These are phyloP conservation scores for Toxostoma redivivum DNA, from an alignment of 2,113 vertebrate genomes.

Conservation along the genomic window DNA sequence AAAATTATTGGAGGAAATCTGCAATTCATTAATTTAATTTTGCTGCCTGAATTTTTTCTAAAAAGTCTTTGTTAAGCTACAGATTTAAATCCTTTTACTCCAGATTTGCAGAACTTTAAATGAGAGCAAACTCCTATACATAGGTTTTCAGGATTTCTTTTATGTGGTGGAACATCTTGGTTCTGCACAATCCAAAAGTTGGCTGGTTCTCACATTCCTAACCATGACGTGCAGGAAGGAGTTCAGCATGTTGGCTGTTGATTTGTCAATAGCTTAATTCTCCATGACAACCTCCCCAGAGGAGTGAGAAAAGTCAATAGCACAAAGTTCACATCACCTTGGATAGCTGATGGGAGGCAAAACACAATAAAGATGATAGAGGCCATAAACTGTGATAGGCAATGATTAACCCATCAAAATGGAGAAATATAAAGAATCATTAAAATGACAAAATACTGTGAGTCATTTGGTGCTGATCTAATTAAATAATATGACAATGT, in stretches of 20 bases:
- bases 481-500: conserved; percentile 57
- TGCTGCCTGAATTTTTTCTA: conserved; percentile 41
- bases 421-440: conserved; percentile 71
- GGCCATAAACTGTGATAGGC: conserved; percentile 71
- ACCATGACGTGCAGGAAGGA: conserved; percentile 45
- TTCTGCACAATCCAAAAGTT: conserved; percentile 10
- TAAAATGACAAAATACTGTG: conserved; percentile 66
- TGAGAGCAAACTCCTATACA: background rate
- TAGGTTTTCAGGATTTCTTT: background rate
- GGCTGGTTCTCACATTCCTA: conserved; percentile 64
- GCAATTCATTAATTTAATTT: conserved; percentile 37
- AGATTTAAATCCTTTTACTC: background rate
- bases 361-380: conserved; percentile 69
- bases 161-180: conserved; percentile 27
- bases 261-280: conserved; percentile 77
- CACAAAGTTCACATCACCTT: conserved; percentile 71
- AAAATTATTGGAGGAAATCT: conserved; percentile 25
- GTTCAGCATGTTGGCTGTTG: conserved; percentile 35
- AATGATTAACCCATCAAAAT: conserved; percentile 77
- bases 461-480: conserved; percentile 51
- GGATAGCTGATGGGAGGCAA: conserved; percentile 64
- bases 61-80: conserved; percentile 26
- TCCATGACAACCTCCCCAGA: conserved; percentile 69
- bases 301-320: conserved; percentile 74
- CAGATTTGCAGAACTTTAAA: background rate